Evolutionary conservation across 2,113 vertebrate genomes (phyloP), one percentile per base, ranked within the genome.

Genomic region (Pelusios castaneus): DNA sequence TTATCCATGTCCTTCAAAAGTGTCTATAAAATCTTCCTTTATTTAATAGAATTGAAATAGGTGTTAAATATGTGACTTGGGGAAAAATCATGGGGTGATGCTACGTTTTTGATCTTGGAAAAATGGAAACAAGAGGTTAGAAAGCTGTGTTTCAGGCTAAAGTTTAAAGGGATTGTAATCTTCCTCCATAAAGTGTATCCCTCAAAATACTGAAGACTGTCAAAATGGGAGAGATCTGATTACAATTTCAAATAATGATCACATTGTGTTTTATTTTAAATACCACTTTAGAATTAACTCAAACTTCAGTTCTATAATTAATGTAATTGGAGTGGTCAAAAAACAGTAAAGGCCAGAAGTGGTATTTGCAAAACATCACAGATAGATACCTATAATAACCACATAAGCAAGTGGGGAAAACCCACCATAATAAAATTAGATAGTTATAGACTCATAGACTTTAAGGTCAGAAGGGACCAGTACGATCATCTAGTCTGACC

Each of bases 281-380:
- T 85, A 87, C 77, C n/a, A 60, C 80, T 88, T 95, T 89, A 92
- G 80, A 86, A 17, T 92, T 89, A 92, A 82, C n/a, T 91, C 55
- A 88, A 97, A 47, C 54, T 41, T 91, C 49, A 94, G 41, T 10
- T 54, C 34, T 12, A 83, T 25, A 73, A 92, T n/a, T 54, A 5
- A 93, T 94, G 82, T 41, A 60, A 96, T 60, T n/a, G 86, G 5
- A 38, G 79, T 29, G 17, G 27, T 41, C 14, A 91, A 13, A 82
- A 95, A 38, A 34, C 43, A 60, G n/a, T 80, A 49, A 90, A 34
- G 13, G 34, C 34, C 84, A 80, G 22, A 78, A 25, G 43, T 43
- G n/a, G 34, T 54, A 85, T 85, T 75, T n/a, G 29, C 82, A 76
- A 84, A 24, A n/a, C 31, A 82, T 47, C 60, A 90, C 14, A 34